Evolutionary conservation across 2,797 vertebrate species (phyloP).

Genomic region (Lepidocolaptes lacrymiger): DNA sequence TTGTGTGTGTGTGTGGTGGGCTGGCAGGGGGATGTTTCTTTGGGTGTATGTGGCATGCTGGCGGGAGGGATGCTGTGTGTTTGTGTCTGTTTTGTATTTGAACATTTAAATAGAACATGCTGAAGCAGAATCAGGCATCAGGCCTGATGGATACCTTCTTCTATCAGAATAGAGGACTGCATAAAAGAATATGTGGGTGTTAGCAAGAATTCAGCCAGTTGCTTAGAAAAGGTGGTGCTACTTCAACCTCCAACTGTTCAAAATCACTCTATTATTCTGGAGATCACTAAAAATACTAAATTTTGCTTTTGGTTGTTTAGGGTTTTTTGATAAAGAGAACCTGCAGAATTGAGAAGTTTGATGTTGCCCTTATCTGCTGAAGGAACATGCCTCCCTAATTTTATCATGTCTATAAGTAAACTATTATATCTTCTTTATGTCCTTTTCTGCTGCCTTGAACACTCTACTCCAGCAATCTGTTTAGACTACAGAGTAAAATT

Average conservation of each 20-base stretch:
- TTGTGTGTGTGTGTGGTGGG: neutral
- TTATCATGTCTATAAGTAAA: neutral
- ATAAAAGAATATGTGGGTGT: rapidly evolving
- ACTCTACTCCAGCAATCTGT: neutral
- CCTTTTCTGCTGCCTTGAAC: neutral
- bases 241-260: neutral
- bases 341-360: neutral
- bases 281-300: neutral
- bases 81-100: neutral
- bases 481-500: neutral
- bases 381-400: neutral
- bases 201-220: neutral
- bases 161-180: neutral
- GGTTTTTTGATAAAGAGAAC: neutral
- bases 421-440: neutral
- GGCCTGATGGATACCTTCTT: neutral
- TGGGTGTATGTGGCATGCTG: neutral
- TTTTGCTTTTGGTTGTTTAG: neutral
- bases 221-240: neutral
- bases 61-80: rapidly evolving
- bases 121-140: neutral
- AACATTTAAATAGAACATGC: neutral
- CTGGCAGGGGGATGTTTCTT: rapidly evolving
- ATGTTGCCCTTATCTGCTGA: neutral
- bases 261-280: neutral